Percentiles rank a stretch among this genome's conserved stretches.
Conservation (phyloP, 2,888 invertebrate genomes). For the Hesperia comma region DNA sequence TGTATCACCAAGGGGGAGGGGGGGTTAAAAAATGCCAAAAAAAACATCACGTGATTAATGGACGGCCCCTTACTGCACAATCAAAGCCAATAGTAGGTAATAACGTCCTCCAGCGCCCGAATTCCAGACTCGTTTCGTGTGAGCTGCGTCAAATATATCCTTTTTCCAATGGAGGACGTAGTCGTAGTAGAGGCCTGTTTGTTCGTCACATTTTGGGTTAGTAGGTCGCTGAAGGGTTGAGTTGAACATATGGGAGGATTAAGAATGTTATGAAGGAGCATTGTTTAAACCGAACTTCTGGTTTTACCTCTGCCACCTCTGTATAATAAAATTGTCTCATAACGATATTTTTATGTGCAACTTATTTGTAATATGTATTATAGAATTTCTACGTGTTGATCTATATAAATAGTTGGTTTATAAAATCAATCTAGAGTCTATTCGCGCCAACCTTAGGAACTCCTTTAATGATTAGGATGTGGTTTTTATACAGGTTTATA, state of each 20-base stretch:
- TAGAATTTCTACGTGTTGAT: too few species aligned
- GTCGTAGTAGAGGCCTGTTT: not conserved
- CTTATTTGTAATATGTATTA: too few species aligned
- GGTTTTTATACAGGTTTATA: too few species aligned
- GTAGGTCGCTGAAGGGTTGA: slow-evolving; percentile 26
- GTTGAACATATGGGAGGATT: slow-evolving; percentile 22
- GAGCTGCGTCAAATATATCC: slow-evolving; percentile 2
- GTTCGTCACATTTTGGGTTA: slow-evolving; percentile 11
- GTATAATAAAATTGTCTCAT: too few species aligned
- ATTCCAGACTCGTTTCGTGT: not conserved
- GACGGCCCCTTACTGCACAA: not conserved
- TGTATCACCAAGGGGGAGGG: too few species aligned
- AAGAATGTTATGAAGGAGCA: slow-evolving; percentile 9
- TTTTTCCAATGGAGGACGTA: slow-evolving; percentile 4
- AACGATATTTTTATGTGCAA: too few species aligned
- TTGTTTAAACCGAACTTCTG: slow-evolving; percentile 14
- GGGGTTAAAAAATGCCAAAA: too few species aligned
- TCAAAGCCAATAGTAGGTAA: slow-evolving; percentile 1
- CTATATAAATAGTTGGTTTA: too few species aligned
- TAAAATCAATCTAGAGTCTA: too few species aligned
- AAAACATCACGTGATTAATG: too few species aligned
- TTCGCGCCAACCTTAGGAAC: too few species aligned
- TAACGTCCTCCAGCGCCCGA: not conserved
- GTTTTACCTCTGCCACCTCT: not conserved
- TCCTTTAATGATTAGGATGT: too few species aligned